Percentiles rank a stretch among this genome's conserved stretches.
phyloP scores from a whole-genome alignment of 2,113 vertebrate genomes.

The Circaetus gallicus region DNA sequence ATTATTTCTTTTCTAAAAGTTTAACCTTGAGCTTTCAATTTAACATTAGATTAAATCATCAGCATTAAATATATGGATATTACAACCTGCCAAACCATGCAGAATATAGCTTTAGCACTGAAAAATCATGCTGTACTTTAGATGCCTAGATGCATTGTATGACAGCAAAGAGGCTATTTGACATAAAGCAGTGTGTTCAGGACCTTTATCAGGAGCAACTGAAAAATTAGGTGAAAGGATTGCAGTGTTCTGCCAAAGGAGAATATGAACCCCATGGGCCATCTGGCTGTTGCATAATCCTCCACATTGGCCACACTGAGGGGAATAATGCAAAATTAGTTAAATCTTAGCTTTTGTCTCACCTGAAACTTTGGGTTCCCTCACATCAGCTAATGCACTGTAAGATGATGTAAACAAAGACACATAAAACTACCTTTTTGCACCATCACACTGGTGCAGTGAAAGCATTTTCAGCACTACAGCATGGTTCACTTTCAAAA shows the following conservation, averaged over 20 bases:
- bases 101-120: not conserved
- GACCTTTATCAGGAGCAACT: not conserved
- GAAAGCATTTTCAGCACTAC: not conserved
- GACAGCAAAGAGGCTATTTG: not conserved
- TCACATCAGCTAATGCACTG: accelerated
- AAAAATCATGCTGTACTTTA: not conserved
- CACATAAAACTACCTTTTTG: not conserved
- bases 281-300: not conserved
- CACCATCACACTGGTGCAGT: not conserved
- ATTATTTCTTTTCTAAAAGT: conserved; percentile 30
- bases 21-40: not conserved
- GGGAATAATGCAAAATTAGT: not conserved
- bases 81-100: not conserved
- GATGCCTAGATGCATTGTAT: not conserved
- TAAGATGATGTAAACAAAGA: not conserved
- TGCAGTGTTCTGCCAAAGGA: not conserved
- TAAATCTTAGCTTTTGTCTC: not conserved
- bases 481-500: not conserved
- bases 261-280: not conserved
- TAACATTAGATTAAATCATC: not conserved
- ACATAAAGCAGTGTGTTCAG: not conserved
- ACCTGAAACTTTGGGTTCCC: not conserved
- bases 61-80: not conserved
- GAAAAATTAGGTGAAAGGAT: not conserved
- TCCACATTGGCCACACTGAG: not conserved